Conservation (phyloP, 2,113 vertebrate species). For the Oreochromis aureus region DNA sequence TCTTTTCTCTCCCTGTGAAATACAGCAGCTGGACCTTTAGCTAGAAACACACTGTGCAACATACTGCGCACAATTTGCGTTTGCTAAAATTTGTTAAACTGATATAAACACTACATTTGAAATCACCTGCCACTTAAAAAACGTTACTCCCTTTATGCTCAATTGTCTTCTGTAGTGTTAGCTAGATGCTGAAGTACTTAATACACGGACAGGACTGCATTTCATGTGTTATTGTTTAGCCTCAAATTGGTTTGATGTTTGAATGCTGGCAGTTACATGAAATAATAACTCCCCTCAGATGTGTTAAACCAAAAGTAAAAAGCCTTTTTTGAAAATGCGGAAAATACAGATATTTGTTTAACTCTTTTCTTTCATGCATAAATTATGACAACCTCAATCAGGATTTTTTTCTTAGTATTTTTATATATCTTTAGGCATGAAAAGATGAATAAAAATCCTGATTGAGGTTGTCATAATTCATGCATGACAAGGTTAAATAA, state of each 20-base stretch:
- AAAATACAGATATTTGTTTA: not conserved
- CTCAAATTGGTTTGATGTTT: not conserved
- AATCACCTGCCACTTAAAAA: not conserved
- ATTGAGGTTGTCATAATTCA: not conserved
- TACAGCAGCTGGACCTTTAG: not conserved
- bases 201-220: not conserved
- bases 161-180: not conserved
- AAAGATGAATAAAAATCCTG: not conserved
- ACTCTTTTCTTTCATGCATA: not conserved
- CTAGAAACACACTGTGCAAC: not conserved
- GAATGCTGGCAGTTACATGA: not conserved
- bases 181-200: not conserved
- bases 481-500: not conserved
- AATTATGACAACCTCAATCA: not conserved
- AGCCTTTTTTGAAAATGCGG: not conserved
- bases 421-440: not conserved
- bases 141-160: not conserved
- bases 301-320: not conserved
- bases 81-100: not conserved
- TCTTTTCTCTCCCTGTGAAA: too few relatives aligned
- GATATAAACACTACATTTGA: not conserved
- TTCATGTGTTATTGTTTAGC: not conserved
- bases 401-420: not conserved
- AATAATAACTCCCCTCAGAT: not conserved
- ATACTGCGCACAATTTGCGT: not conserved